Conservation (phyloP, 2,888 invertebrate genomes). For the Scaptomyza cyrtandrae region DNA sequence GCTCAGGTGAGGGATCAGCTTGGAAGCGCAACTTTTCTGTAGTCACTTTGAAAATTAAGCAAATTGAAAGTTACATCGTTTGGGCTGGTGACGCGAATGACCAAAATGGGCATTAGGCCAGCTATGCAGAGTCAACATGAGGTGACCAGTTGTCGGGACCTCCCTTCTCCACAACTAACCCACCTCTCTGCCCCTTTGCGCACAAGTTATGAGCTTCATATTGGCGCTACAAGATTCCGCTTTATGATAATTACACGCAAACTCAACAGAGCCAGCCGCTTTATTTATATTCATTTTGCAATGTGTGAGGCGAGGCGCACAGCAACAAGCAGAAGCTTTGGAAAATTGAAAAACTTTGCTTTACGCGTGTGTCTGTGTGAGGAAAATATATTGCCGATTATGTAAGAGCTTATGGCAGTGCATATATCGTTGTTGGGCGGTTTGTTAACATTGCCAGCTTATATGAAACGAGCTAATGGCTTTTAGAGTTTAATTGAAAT, state of each 20-base stretch:
- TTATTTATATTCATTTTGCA: constrained; percentile 63
- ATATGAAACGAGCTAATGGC: constrained; percentile 57
- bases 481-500: constrained; percentile 53
- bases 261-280: constrained; percentile 33
- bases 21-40: constrained; percentile 46
- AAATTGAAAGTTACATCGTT: constrained; percentile 78
- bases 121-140: constrained; percentile 9
- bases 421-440: constrained; percentile 51
- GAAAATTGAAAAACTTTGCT: constrained; percentile 73
- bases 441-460: constrained; percentile 45
- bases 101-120: constrained; percentile 51
- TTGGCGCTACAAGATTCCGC: constrained; percentile 71
- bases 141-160: constrained; percentile 18
- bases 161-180: neutral
- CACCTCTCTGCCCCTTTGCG: neutral
- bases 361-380: constrained; percentile 17
- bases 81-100: constrained; percentile 40
- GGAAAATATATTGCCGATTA: constrained; percentile 66
- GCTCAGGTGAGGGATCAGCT: constrained; percentile 76
- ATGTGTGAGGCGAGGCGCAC: constrained; percentile 39
- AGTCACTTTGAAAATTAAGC: constrained; percentile 74
- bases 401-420: constrained; percentile 62
- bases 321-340: constrained; percentile 31
- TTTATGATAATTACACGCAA: constrained; percentile 77
- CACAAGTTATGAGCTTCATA: constrained; percentile 63